Base-by-base conservation (phyloP, 2,797 vertebrate genomes). In the Cynopterus sphinx region DNA sequence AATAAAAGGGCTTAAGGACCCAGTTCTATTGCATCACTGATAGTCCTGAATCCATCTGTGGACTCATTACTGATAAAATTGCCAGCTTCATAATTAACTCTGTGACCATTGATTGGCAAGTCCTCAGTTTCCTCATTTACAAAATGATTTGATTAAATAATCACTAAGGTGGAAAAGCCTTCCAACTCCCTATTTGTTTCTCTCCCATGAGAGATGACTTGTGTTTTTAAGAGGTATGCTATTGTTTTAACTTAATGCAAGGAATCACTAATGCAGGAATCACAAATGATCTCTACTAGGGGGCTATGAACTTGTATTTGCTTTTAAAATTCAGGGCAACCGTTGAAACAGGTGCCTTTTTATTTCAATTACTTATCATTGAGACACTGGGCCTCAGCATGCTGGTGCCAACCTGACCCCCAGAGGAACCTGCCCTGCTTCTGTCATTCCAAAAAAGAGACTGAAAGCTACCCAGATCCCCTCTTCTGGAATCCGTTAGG, bases 321-420 rank as follows among this genome's bases (percentile, higher is more conserved):
- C 82, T 94, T 74, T 85, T 93, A 61, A 84, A 91, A 87, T 26
- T 86, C 95, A 97, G 96, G 97, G 70, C 95, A 97, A 93, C 94
- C 96, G 96, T 93, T 90, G 94, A 97, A 98, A 97, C 95, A 97
- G 96, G 88, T 97, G 94, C 96, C 95, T 96, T 97, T 97, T 97
- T 15, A 88, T 98, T 97, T 98, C 96, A 96, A 88, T 98, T 97
- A 97, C 87, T 97, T 74, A 82, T 10, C 68, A 61, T 53, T 87
- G 78, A 92, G 67, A 92, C 22, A 43, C 8, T 24, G 26, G 43
- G 26, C 82, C 61, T 65, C 65, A 74, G 77, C 65, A 3, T 71
- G 36, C 49, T 46, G 17, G 49, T 28, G 49, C 7, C 39, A 85
- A 10, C 21, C 93, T 97, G 97, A 97, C 89, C 95, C 97, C 95